phyloP scores from a whole-genome alignment of 2,113 vertebrate genomes.

The Chaetodon auriga region DNA sequence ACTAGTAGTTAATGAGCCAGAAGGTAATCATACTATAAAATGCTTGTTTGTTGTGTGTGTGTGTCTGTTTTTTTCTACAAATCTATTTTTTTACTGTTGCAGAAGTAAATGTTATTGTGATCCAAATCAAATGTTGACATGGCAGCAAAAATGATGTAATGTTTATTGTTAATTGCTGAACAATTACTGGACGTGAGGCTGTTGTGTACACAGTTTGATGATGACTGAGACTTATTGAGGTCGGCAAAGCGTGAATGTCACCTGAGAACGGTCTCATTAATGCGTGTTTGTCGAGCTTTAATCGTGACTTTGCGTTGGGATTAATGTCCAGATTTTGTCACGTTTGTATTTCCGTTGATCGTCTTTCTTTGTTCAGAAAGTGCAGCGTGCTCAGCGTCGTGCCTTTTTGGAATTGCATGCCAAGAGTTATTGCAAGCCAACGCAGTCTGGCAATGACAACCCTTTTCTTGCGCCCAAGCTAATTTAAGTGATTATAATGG shows the following conservation, averaged over 20 bases:
- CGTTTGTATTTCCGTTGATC: neutral
- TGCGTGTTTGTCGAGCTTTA: neutral
- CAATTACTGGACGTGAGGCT: neutral
- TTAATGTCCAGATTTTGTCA: slow-evolving; percentile 5
- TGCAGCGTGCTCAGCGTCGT: neutral
- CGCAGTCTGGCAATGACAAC: neutral
- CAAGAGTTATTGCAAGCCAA: neutral
- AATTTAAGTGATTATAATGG: neutral
- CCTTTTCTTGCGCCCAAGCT: neutral
- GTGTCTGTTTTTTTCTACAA: neutral
- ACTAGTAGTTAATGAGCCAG: neutral
- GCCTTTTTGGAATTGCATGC: neutral
- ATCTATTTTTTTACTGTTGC: neutral
- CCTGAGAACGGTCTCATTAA: neutral
- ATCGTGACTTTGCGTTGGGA: neutral
- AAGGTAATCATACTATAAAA: neutral
- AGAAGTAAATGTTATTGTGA: neutral
- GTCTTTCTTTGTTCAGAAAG: slow-evolving; percentile 3
- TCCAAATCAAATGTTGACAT: neutral
- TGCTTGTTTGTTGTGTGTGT: neutral
- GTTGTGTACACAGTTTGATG: slow-evolving; percentile 1
- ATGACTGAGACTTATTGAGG: slow-evolving; percentile 3
- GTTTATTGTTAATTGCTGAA: slow-evolving; percentile 1
- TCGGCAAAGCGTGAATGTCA: neutral
- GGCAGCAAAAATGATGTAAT: neutral